Percentiles rank a stretch among this genome's conserved stretches.
These are phyloP conservation scores for Archips xylosteana DNA, from an alignment of 2,888 invertebrate genomes.

Conservation along the genomic window DNA sequence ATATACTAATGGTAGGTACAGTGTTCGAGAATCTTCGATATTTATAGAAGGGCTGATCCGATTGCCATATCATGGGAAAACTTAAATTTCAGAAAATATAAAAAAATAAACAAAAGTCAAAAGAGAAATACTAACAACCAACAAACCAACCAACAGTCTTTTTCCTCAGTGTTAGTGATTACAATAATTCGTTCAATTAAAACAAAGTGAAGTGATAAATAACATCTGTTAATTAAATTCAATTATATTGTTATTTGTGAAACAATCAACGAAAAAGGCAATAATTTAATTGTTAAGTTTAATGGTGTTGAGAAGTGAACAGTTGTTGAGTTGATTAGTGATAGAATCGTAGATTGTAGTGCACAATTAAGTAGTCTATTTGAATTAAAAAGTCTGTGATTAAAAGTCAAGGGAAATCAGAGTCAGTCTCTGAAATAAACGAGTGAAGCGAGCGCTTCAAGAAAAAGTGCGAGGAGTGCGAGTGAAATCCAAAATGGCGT, in stretches of 20 bases:
- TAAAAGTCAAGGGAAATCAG: constrained; percentile 25
- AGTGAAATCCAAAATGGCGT: constrained; percentile 87
- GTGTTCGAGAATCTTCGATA: background rate
- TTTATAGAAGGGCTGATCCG: background rate
- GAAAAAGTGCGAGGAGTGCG: constrained; percentile 45
- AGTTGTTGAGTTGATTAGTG: constrained; percentile 45
- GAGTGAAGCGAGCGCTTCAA: constrained; percentile 51
- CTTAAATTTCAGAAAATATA: background rate
- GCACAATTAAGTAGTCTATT: constrained; percentile 48
- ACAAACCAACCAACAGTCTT: constrained; percentile 10
- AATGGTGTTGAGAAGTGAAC: constrained; percentile 49
- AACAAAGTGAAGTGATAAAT: constrained; percentile 36
- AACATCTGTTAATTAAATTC: constrained; percentile 46
- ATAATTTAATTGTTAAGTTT: constrained; percentile 62
- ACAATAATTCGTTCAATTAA: constrained; percentile 40
- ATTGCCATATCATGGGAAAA: background rate
- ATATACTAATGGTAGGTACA: background rate
- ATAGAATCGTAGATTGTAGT: constrained; percentile 48
- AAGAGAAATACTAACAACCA: constrained; percentile 14
- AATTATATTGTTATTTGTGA: constrained; percentile 48
- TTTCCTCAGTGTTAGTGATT: constrained; percentile 34
- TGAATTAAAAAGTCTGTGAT: constrained; percentile 52
- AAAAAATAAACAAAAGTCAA: background rate
- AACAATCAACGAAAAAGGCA: constrained; percentile 62
- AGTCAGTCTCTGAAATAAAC: constrained; percentile 1